Conservation (phyloP, 2,888 invertebrate species). For the Trisateles emortualis region DNA sequence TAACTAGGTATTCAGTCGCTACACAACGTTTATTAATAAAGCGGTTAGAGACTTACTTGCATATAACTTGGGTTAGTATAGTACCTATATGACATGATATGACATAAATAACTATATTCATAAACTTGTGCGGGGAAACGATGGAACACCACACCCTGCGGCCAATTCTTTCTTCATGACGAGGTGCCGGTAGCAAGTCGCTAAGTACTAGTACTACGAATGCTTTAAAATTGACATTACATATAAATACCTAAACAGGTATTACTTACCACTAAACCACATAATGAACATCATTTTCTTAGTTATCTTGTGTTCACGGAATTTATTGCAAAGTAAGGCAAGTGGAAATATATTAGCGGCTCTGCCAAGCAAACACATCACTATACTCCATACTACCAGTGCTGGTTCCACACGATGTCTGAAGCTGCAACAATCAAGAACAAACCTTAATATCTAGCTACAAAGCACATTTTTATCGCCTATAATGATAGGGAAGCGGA, state of each 20-base stretch:
- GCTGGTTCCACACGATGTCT: constrained; percentile 96
- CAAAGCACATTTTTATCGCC: neutral
- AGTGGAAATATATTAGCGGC: constrained; percentile 99
- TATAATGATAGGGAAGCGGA: neutral
- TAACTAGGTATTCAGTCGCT: too few species aligned
- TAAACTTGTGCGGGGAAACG: too few species aligned
- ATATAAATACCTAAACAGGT: neutral
- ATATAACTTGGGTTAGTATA: too few species aligned
- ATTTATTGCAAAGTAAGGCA: constrained; percentile 96
- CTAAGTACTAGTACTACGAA: too few species aligned
- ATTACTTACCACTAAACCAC: constrained; percentile 96
- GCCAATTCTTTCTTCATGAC: too few species aligned
- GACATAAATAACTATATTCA: too few species aligned
- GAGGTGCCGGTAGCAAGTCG: too few species aligned
- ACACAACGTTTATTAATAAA: too few species aligned
- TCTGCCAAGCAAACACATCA: constrained; percentile 96
- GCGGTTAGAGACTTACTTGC: too few species aligned
- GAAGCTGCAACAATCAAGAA: constrained; percentile 90
- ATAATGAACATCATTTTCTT: constrained; percentile 99
- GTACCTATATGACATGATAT: too few species aligned
- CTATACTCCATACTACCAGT: constrained; percentile 97
- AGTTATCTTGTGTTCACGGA: constrained; percentile 98
- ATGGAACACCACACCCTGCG: too few species aligned
- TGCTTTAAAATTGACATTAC: too few species aligned
- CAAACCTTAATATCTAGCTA: neutral